Base-by-base conservation (phyloP, 1,140 invertebrate species). In the Tetramorium alpestre region DNA sequence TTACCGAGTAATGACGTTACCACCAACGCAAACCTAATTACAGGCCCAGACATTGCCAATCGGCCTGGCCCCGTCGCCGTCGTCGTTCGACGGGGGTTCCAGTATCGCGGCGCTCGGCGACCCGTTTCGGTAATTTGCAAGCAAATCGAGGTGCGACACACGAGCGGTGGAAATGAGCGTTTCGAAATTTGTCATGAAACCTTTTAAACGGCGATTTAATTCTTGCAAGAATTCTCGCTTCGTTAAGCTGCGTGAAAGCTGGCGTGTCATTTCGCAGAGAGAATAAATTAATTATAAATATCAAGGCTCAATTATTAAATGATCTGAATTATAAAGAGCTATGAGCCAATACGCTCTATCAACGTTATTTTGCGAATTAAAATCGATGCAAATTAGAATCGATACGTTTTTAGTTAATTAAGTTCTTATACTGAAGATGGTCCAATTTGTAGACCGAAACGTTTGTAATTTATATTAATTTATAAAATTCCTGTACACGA, bases 11-110 rank as follows among this genome's bases (percentile, higher is more conserved):
- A 93, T 84, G 73, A 88, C 65, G 87, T 93, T 93, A 93, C 85
- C 78, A 87, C 88, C 91, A 92, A 89, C 89, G 89, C 72, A 90
- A 93, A 93, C 86, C 84, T 93, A 92, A 93, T 93, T 93, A 92
- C 87, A 92, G 87, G 89, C 77, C 92, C 90, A 92, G 91, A 92
- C 92, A 92, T 92, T 92, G 90, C 77, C 90, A 93, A 93, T 92
- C 87, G 87, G 85, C 86, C 84, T 76, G 86, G 69, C 51, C 78
- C 78, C 22, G 64, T 49, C 22, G n/a, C 10, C 28, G 18, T 51
- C 76, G 60, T 25, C 67, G 70, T 77, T 90, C 75, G 58, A 33
- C 33, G 77, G n/a, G 11, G 41, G 11, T 11, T 44, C 22, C 54
- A 67, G 58, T 77, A 25, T 69, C 88, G 67, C 58, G 33, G 49